phyloP scores from a whole-genome alignment of 1,140 invertebrate genomes.

The Scaptomyza hsui region DNA sequence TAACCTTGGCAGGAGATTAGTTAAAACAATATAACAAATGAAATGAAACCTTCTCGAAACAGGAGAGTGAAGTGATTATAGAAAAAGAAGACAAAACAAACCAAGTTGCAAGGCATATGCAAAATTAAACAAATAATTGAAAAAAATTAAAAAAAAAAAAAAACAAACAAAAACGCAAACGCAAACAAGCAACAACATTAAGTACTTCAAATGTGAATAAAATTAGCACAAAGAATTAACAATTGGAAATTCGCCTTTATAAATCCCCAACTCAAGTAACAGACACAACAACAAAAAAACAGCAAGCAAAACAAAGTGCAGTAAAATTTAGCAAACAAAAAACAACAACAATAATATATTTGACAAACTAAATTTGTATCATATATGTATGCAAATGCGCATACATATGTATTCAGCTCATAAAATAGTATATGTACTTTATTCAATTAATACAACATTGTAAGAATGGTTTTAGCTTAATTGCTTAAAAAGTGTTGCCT shows the following conservation, averaged over 20 bases:
- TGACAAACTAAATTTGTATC: conserved; percentile 19
- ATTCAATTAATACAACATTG: conserved; percentile 28
- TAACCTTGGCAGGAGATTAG: not conserved
- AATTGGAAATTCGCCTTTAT: conserved; percentile 48
- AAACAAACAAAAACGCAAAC: conserved; percentile 9
- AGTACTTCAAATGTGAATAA: conserved; percentile 24
- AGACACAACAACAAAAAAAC: conserved; percentile 8
- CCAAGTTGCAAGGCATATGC: conserved; percentile 11
- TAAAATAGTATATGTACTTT: conserved; percentile 32
- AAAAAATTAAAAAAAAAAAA: not conserved
- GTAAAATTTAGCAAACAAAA: conserved; percentile 29
- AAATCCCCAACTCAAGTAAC: conserved; percentile 46
- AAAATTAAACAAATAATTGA: conserved; percentile 6
- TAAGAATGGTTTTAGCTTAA: conserved; percentile 38
- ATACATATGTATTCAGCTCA: conserved; percentile 24
- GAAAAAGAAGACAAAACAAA: conserved; percentile 2
- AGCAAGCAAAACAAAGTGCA: conserved; percentile 33
- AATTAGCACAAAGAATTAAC: conserved; percentile 56
- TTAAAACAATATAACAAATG: not conserved
- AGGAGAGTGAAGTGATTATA: conserved; percentile 13
- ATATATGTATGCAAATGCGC: conserved; percentile 41
- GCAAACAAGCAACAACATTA: conserved; percentile 1
- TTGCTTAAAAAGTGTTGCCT: conserved; percentile 56
- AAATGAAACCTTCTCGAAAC: not conserved
- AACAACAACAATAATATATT: conserved; percentile 26